Conservation (phyloP, 92 coral and sea anemone genomes). For the Desmophyllum pertusum region DNA sequence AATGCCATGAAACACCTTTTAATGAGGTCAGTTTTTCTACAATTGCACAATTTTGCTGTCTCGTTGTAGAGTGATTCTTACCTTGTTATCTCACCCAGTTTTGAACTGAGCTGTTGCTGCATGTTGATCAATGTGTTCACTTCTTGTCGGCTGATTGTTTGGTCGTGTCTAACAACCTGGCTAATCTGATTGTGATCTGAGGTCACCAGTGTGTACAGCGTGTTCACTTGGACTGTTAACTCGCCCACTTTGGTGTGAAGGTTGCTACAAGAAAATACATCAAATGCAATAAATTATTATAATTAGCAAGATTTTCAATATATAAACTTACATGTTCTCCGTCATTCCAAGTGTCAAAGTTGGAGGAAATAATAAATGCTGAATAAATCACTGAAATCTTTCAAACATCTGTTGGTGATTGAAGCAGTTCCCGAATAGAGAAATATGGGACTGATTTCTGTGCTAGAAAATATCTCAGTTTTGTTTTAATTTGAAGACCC, state of each 20-base stretch:
- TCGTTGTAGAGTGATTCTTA: slow-evolving; percentile 33
- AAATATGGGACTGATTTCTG: neutral
- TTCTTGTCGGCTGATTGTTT: slow-evolving; percentile 92
- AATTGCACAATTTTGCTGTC: no score
- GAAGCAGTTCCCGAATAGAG: no score
- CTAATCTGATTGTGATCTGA: slow-evolving; percentile 74
- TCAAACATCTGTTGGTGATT: no score
- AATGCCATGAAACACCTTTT: no score
- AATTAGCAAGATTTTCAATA: neutral
- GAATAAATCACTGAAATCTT: no score
- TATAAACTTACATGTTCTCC: no score
- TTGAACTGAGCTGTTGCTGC: slow-evolving; percentile 81
- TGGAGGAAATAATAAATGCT: no score
- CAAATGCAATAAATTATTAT: neutral
- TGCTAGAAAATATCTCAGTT: neutral
- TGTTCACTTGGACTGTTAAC: slow-evolving; percentile 86
- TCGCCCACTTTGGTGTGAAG: slow-evolving; percentile 94
- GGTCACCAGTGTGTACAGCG: slow-evolving; percentile 76
- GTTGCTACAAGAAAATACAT: slow-evolving; percentile 62
- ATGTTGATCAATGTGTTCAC: slow-evolving; percentile 85
- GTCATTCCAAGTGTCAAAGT: no score
- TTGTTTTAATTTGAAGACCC: neutral
- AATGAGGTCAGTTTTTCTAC: no score
- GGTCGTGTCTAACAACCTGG: slow-evolving; percentile 70
- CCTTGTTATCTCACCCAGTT: slow-evolving; percentile 89